Base-by-base conservation (phyloP, 2,888 invertebrate species). In the Chrysodeixis includens region DNA sequence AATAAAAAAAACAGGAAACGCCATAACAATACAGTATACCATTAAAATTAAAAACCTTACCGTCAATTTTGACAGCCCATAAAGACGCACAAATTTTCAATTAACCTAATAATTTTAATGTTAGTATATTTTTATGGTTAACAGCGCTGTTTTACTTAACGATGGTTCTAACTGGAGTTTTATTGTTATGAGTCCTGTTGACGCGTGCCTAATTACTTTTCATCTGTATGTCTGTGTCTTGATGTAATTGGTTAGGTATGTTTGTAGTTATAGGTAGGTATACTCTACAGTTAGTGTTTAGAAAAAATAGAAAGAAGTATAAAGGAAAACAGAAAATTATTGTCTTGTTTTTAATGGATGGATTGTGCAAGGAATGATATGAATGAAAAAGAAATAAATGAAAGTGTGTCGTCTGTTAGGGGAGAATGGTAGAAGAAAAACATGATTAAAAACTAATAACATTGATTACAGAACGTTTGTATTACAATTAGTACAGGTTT, bases 151-250 rank as follows among this genome's bases (percentile, higher is more conserved):
- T 71, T 61, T 69, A 67, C 57, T 53, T 30, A 40, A 30, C 22
- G 26, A 53, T 30, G 30, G 62, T 56, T 54, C 64, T 72, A 20
- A 72, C 59, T 51, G 60, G 40, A n/a, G 0, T 65, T 78, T 80
- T 69, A 75, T 57, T 65, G 55, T 70, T 71, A 76, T 56, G 69
- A 56, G 40, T 51, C 52, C 63, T 61, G 32, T 69, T 63, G 30
- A 55, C 55, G 60, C 32, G 10, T 54, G 51, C n/a, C 46, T 77
- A 70, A 70, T 79, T 66, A 72, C 52, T 72, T 16, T 62, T 57
- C 53, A 56, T 62, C 44, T 26, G 32, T 62, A 9, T 22, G 16
- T 5, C 12, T 40, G 14, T 22, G 16, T 5, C 12, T 40, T 58
- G 35, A 7, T 30, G n/a, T 62, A 59, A 30, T 60, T 57, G 53